Evolutionary conservation across 2,888 invertebrate genomes (phyloP).

Genomic region (Lasioglossum pauxillum): DNA sequence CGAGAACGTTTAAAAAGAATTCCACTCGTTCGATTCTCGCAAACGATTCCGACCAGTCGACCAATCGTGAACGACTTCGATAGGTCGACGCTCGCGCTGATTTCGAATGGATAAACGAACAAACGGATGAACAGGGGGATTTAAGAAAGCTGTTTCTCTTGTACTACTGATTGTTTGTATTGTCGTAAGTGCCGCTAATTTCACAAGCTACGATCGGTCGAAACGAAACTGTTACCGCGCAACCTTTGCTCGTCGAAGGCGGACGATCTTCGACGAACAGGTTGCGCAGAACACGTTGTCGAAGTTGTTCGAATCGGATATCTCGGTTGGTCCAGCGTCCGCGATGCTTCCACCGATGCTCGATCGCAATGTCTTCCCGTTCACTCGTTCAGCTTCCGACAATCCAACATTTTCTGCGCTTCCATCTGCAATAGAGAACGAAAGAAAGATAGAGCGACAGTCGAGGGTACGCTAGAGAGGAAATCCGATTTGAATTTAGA

Average conservation of each 20-base stretch:
- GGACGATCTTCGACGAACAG: neutral
- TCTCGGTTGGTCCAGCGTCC: slow-evolving; percentile 1
- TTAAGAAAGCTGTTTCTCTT: slow-evolving; percentile 16
- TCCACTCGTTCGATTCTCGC: neutral
- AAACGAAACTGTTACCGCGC: neutral
- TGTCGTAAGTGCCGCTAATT: slow-evolving; percentile 50
- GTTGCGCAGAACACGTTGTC: slow-evolving; percentile 3
- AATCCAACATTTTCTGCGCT: slow-evolving; percentile 73
- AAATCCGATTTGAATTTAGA: too few species aligned
- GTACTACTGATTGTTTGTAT: slow-evolving; percentile 55
- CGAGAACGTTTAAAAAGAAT: slow-evolving; percentile 9
- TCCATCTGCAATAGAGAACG: slow-evolving; percentile 68
- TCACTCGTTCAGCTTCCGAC: slow-evolving; percentile 70
- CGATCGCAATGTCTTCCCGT: neutral
- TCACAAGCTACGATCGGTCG: slow-evolving; percentile 34
- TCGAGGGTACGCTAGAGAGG: neutral
- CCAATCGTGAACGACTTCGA: neutral
- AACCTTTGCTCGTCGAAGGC: slow-evolving; percentile 6
- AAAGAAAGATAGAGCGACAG: neutral
- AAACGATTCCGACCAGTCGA: neutral
- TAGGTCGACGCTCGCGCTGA: neutral
- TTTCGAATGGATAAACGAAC: neutral
- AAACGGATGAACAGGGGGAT: neutral
- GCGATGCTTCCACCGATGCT: slow-evolving; percentile 4
- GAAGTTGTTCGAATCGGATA: neutral